phyloP scores from a whole-genome alignment of 2,797 vertebrate species.

The Onychomys torridus region DNA sequence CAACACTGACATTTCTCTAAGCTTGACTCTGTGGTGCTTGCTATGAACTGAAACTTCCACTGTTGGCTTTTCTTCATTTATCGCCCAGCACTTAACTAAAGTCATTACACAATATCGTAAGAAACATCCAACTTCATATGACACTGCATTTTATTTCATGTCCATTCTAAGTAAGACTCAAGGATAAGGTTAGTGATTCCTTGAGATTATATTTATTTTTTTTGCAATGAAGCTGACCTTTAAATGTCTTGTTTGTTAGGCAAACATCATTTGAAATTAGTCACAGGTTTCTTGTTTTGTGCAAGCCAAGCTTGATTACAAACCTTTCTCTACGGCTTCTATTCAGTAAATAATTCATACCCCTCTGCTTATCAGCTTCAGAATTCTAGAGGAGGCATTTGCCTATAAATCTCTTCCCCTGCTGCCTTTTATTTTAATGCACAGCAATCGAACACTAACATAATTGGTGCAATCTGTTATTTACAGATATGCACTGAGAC shows the following conservation, averaged over 20 bases:
- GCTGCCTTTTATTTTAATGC: constrained; percentile 84
- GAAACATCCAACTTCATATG: background rate
- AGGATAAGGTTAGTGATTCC: constrained; percentile 60
- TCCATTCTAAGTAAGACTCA: constrained; percentile 47
- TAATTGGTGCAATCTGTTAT: constrained; percentile 87
- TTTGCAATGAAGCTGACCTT: constrained; percentile 80
- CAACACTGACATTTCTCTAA: background rate
- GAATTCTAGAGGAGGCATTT: constrained; percentile 80
- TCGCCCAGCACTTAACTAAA: background rate
- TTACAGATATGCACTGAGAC: constrained; percentile 81
- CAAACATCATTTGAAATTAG: constrained; percentile 84
- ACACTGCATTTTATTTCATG: constrained; percentile 17
- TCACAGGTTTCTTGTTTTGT: constrained; percentile 81
- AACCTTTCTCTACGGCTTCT: constrained; percentile 66
- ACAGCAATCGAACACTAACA: constrained; percentile 74
- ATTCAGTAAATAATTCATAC: constrained; percentile 84
- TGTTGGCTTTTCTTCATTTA: background rate
- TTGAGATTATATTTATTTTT: constrained; percentile 81
- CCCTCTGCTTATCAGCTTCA: constrained; percentile 82
- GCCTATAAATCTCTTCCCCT: constrained; percentile 82
- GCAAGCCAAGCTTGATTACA: constrained; percentile 81
- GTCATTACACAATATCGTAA: background rate
- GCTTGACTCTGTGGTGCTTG: background rate
- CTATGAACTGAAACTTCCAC: constrained; percentile 13
- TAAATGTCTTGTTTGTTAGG: constrained; percentile 80